Base-by-base conservation (phyloP, 1,140 invertebrate species). In the Bombus confusus region DNA sequence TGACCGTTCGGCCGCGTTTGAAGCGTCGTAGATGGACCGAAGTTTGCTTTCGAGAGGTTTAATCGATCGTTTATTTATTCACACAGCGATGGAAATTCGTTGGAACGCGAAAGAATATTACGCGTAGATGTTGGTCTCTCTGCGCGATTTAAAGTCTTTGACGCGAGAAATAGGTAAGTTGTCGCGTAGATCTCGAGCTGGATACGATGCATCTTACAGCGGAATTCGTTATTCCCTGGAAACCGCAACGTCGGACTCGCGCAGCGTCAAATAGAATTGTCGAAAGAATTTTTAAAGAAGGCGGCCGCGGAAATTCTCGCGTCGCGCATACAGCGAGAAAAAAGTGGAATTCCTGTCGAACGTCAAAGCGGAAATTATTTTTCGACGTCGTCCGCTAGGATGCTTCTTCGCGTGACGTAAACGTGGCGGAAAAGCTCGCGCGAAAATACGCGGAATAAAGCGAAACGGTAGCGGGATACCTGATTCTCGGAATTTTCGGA, bases 401-500 rank as follows among this genome's bases (percentile, higher is more conserved):
- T 69, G 82, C 85, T 62, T 79, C 87, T 52, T 41, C 52, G 86
- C 78, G 75, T 68, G 86, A 80, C 64, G 83, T 74, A 80, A 89
- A 89, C 69, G 68, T 41, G n/a, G 39, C 62, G 41, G 52, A 68
- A 85, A 80, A 82, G 62, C 57, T 37, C 25, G 62, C 43, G 22
- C 39, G 80, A 41, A 72, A 87, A 84, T 62, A 80, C 64, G 37
- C 37, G 80, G 34, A 25, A 83, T 75, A 59, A 83, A 76, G 66
- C 72, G 84, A 86, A 78, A 86, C 64, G 64, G 69, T 86, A 77
- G 47, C 43, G 52, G 72, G 76, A 82, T 77, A 64, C 69, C 64
- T 81, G 52, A 59, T 84, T 69, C 77, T 39, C n/a, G 71, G 66
- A 85, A 90, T 90, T 89, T 90, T 87, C 85, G 81, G 57, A 41